phyloP scores from a whole-genome alignment of 2,113 vertebrate genomes.

The Globicephala melas region DNA sequence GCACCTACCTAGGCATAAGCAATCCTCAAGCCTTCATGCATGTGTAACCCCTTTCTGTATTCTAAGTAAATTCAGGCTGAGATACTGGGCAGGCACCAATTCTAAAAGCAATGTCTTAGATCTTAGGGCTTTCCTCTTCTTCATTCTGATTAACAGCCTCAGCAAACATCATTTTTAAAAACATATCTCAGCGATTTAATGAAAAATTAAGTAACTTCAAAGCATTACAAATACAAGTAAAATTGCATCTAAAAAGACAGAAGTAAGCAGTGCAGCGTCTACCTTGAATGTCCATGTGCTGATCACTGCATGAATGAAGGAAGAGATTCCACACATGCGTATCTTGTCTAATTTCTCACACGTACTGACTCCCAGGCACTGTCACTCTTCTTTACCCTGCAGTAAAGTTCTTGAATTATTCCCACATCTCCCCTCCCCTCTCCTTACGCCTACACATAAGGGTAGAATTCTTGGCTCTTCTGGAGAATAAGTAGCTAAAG shows the following conservation, averaged over 20 bases:
- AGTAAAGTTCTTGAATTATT: fast-evolving
- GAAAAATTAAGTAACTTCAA: background rate
- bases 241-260: background rate
- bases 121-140: background rate
- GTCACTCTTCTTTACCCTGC: fast-evolving
- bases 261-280: background rate
- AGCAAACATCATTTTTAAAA: background rate
- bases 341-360: fast-evolving
- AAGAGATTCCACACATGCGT: fast-evolving
- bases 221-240: background rate
- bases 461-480: background rate
- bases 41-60: background rate
- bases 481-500: background rate
- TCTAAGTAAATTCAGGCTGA: background rate
- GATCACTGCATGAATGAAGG: background rate
- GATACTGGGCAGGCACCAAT: background rate
- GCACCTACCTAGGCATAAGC: too few relatives aligned
- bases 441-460: fast-evolving
- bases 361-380: fast-evolving
- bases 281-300: background rate
- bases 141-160: background rate
- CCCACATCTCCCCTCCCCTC: too few relatives aligned
- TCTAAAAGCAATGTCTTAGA: background rate
- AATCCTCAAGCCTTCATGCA: background rate
- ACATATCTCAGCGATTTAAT: background rate